Percentiles rank a stretch among this genome's conserved stretches.
Conservation (phyloP, 2,888 invertebrate genomes). For the Drosophila aldrichi region DNA sequence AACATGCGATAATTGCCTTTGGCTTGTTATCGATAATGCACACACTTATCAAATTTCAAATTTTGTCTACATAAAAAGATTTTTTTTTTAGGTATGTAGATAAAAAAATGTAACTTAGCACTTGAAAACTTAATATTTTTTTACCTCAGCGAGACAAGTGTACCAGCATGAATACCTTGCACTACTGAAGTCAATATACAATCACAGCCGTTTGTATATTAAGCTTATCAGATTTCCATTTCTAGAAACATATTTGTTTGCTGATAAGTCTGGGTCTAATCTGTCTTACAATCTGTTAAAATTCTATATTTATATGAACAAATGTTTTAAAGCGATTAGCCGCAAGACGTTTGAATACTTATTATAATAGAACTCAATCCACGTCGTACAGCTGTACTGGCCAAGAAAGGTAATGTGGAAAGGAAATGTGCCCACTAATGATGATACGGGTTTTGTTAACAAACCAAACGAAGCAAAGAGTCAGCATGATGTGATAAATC, state of each 20-base stretch:
- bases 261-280: constrained; percentile 19
- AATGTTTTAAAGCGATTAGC: constrained; percentile 17
- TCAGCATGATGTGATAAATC: constrained; percentile 39
- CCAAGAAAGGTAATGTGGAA: background rate
- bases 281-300: background rate
- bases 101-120: no score
- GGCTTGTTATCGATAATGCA: constrained; percentile 12
- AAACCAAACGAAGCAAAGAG: background rate
- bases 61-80: background rate
- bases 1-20: constrained; percentile 18
- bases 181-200: constrained; percentile 45
- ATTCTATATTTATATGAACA: background rate
- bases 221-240: constrained; percentile 40
- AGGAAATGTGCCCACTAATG: constrained; percentile 44
- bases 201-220: constrained; percentile 21
- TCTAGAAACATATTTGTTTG: background rate
- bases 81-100: background rate
- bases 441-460: constrained; percentile 32
- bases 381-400: background rate
- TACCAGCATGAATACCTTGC: constrained; percentile 48
- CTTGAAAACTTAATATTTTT: background rate
- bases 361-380: background rate
- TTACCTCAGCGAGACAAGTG: constrained; percentile 57
- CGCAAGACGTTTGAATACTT: constrained; percentile 2
- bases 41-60: constrained; percentile 1